A percentile compares a stretch with the other conserved stretches of the same genome.
These are phyloP conservation scores for Calyptomena viridis DNA, from an alignment of 2,113 vertebrate genomes.

Conservation along the genomic window DNA sequence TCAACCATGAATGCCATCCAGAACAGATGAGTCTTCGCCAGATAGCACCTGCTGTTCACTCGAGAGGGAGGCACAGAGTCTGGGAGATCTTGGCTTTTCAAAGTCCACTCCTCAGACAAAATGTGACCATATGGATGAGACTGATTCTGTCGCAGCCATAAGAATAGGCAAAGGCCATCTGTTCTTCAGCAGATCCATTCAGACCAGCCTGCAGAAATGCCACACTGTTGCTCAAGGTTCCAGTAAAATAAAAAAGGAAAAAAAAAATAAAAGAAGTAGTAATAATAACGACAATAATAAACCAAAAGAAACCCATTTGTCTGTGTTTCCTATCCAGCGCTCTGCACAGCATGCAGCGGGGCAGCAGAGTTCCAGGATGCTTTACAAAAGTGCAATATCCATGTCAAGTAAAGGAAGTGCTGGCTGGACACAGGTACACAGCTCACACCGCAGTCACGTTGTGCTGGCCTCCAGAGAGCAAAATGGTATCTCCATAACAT, in stretches of 20 bases:
- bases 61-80: constrained; percentile 32
- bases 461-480: constrained; percentile 36
- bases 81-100: constrained; percentile 34
- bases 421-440: constrained; percentile 43
- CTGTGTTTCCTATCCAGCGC: constrained; percentile 55
- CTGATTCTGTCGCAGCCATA: constrained; percentile 13
- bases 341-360: constrained; percentile 54
- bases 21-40: constrained; percentile 62
- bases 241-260: neutral
- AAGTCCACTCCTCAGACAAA: constrained; percentile 50
- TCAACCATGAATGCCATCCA: constrained; percentile 52
- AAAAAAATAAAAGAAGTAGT: neutral
- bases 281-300: neutral
- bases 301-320: constrained; percentile 46
- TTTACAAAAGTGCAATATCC: constrained; percentile 63
- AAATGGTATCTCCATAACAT: neutral
- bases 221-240: constrained; percentile 41
- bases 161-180: constrained; percentile 51
- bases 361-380: constrained; percentile 54
- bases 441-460: constrained; percentile 21
- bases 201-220: constrained; percentile 41
- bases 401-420: constrained; percentile 55
- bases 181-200: constrained; percentile 43
- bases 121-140: constrained; percentile 67
- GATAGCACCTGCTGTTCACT: constrained; percentile 57